Conservation (phyloP, 2,113 vertebrate species). For the Oxyruncus cristatus region DNA sequence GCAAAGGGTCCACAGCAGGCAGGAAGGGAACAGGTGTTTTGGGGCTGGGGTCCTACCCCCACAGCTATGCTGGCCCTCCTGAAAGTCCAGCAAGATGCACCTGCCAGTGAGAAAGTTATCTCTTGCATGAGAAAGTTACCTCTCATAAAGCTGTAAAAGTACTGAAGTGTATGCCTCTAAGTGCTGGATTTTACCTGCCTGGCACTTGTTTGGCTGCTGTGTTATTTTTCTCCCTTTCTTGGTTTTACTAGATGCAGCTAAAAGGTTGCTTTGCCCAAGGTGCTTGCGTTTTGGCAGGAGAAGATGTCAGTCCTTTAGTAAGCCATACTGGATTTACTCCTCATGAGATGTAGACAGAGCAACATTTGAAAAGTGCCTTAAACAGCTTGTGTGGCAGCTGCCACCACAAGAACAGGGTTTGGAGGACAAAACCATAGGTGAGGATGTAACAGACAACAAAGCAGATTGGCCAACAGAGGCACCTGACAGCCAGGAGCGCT, state of each 20-base stretch:
- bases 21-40: neutral
- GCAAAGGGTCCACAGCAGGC: neutral
- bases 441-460: too few species aligned
- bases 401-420: neutral
- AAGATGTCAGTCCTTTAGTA: neutral
- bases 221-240: neutral
- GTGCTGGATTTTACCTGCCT: neutral
- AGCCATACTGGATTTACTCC: neutral
- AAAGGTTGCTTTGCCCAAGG: neutral
- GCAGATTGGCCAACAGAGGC: neutral
- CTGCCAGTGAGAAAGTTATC: neutral
- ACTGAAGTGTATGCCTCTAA: neutral
- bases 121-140: neutral
- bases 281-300: accelerated
- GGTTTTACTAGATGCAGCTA: neutral
- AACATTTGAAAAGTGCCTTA: neutral
- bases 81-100: accelerated
- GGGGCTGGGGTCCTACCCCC: neutral
- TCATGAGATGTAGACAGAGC: neutral
- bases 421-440: neutral
- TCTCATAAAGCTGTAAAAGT: neutral
- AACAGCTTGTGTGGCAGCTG: neutral
- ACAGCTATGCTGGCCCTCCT: neutral
- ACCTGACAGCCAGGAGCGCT: neutral
- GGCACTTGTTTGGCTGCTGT: neutral